Evolutionary conservation across 2,113 vertebrate species (phyloP).

Genomic region (Pluvianellus socialis): DNA sequence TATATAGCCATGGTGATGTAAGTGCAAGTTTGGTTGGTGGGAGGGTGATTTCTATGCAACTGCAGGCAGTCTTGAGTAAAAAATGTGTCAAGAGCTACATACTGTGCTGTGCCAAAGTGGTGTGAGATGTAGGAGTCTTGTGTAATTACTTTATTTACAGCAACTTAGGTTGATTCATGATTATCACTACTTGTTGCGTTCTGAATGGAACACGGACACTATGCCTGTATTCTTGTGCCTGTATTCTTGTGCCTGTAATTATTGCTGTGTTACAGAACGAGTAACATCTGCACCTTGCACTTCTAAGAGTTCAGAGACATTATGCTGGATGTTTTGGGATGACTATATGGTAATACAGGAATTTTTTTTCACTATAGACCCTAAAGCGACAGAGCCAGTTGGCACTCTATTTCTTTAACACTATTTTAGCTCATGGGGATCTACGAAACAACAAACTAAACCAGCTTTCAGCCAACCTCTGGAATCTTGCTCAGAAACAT

Average conservation of each 20-base stretch:
- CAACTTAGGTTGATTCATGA: neutral
- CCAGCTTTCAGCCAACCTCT: slow-evolving; percentile 91
- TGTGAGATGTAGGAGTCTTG: neutral
- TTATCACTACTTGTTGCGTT: neutral
- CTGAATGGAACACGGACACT: neutral
- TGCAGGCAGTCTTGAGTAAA: neutral
- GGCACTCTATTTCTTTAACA: slow-evolving; percentile 89
- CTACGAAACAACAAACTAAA: slow-evolving; percentile 93
- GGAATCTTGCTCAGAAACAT: slow-evolving; percentile 94
- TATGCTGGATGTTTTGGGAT: neutral
- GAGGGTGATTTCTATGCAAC: neutral
- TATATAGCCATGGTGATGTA: neutral
- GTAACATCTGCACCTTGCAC: neutral
- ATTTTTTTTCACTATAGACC: slow-evolving; percentile 60
- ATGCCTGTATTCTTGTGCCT: rapidly evolving
- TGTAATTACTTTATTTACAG: neutral
- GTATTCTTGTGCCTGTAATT: neutral
- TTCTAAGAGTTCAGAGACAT: neutral
- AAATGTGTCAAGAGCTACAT: neutral
- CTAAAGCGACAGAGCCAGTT: slow-evolving; percentile 84
- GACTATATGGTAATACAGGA: neutral
- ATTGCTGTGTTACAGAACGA: neutral
- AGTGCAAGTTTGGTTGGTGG: neutral
- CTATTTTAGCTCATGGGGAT: slow-evolving; percentile 90
- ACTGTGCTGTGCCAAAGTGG: neutral